These are phyloP conservation scores for Eumaeus atala DNA, from an alignment of 1,140 invertebrate genomes.

Conservation along the genomic window DNA sequence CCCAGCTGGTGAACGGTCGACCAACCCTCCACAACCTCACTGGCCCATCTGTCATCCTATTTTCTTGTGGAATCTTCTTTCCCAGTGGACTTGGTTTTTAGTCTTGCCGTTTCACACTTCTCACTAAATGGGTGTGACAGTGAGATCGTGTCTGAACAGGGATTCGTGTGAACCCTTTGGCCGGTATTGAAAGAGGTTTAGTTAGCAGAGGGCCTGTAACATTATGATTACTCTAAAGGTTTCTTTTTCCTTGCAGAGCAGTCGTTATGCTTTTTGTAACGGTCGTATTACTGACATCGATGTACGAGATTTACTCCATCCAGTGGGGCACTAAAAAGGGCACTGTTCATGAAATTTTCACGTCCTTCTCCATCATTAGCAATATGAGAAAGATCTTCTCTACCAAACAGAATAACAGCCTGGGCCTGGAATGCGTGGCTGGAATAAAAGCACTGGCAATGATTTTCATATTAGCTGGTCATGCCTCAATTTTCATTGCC, in stretches of 20 bases:
- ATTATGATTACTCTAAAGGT: too few relatives aligned
- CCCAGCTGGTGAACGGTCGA: too few relatives aligned
- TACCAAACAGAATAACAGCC: conserved; percentile 75
- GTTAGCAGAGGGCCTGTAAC: too few relatives aligned
- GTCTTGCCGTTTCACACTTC: too few relatives aligned
- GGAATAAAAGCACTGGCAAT: conserved; percentile 80
- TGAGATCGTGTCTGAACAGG: too few relatives aligned
- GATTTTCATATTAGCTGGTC: conserved; percentile 78
- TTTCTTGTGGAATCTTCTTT: too few relatives aligned
- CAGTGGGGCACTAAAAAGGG: conserved; percentile 34
- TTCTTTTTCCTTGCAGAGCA: conserved; percentile 39
- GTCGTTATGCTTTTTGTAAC: conserved; percentile 47
- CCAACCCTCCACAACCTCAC: too few relatives aligned
- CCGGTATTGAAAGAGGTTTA: too few relatives aligned
- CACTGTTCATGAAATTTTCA: conserved; percentile 55
- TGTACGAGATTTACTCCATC: conserved; percentile 52
- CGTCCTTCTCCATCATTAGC: conserved; percentile 76
- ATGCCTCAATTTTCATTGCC: conserved; percentile 78
- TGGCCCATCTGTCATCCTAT: too few relatives aligned
- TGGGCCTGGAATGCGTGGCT: conserved; percentile 78
- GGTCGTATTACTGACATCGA: conserved; percentile 50
- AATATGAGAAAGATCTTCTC: conserved; percentile 77
- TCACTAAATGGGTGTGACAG: too few relatives aligned
- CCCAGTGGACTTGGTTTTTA: too few relatives aligned
- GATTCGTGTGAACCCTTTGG: too few relatives aligned